Conservation (phyloP, 2,797 vertebrate genomes). For the Alexandromys oeconomus region DNA sequence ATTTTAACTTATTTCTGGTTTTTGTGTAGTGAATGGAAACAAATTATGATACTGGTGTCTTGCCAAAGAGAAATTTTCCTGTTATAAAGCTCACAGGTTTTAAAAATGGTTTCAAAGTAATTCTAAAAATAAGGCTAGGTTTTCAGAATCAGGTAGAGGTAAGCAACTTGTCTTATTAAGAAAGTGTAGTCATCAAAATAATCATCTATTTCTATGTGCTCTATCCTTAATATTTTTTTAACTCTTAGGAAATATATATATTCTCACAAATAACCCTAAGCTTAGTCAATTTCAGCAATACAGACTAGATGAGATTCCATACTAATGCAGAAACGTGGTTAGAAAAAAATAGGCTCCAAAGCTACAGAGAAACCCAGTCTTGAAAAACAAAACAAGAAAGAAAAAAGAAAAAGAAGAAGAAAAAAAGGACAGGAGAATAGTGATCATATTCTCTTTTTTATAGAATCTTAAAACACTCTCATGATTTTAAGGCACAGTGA, state of each 20-base stretch:
- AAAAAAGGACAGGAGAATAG: neutral
- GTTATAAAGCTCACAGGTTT: neutral
- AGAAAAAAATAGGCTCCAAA: neutral
- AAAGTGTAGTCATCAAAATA: neutral
- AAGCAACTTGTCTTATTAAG: neutral
- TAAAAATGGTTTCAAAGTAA: conserved; percentile 18
- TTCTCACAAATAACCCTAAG: conserved; percentile 24
- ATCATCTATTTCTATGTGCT: neutral
- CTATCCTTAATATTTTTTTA: neutral
- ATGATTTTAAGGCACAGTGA: neutral
- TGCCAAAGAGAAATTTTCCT: neutral
- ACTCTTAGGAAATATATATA: neutral
- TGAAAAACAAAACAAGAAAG: no score
- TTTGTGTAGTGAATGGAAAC: conserved; percentile 32
- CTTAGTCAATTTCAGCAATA: neutral
- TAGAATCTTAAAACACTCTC: neutral
- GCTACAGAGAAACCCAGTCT: no score
- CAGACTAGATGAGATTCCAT: neutral
- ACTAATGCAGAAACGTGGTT: neutral
- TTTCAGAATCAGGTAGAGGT: neutral
- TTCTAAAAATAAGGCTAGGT: neutral
- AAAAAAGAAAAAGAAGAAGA: no score
- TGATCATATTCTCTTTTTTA: neutral
- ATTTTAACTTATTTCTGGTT: conserved; percentile 55
- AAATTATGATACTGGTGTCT: conserved; percentile 44